A percentile compares a stretch with the other conserved stretches of the same genome.
These are phyloP conservation scores for Eubucco bourcierii DNA, from an alignment of 2,113 vertebrate genomes.

Conservation along the genomic window DNA sequence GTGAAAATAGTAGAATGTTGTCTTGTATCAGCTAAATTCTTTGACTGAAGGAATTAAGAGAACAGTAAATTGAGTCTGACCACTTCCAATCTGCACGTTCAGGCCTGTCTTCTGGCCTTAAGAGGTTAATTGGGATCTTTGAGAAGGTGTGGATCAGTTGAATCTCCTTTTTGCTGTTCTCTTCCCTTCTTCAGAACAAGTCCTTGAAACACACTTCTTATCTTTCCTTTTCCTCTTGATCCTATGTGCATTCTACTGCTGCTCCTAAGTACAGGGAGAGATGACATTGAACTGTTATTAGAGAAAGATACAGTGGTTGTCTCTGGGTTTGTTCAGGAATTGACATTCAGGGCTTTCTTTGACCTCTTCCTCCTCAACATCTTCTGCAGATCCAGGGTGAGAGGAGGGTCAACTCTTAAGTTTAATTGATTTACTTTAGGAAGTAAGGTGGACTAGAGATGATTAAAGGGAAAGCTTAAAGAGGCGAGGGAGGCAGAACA, in stretches of 20 bases:
- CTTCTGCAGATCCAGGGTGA: fast-evolving
- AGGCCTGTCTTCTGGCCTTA: not conserved
- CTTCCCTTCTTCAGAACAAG: not conserved
- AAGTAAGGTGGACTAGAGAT: not conserved
- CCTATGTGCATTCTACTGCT: not conserved
- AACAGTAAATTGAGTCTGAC: not conserved
- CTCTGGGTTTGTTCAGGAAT: not conserved
- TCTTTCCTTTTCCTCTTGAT: not conserved
- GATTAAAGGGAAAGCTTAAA: not conserved
- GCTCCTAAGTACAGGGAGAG: not conserved
- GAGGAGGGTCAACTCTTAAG: not conserved
- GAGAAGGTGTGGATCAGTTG: not conserved
- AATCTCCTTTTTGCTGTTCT: constrained; percentile 1
- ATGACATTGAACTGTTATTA: not conserved
- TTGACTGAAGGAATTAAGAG: not conserved
- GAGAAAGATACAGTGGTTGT: not conserved
- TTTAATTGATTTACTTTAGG: not conserved
- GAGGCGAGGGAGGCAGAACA: not conserved
- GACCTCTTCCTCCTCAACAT: not conserved
- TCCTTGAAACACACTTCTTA: not conserved
- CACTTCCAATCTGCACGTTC: not conserved
- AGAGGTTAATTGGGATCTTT: not conserved
- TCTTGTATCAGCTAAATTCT: not conserved
- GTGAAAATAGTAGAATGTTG: not conserved
- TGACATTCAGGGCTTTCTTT: not conserved